Base-by-base conservation (phyloP, 1,140 invertebrate genomes). In the Bombus terrestris region DNA sequence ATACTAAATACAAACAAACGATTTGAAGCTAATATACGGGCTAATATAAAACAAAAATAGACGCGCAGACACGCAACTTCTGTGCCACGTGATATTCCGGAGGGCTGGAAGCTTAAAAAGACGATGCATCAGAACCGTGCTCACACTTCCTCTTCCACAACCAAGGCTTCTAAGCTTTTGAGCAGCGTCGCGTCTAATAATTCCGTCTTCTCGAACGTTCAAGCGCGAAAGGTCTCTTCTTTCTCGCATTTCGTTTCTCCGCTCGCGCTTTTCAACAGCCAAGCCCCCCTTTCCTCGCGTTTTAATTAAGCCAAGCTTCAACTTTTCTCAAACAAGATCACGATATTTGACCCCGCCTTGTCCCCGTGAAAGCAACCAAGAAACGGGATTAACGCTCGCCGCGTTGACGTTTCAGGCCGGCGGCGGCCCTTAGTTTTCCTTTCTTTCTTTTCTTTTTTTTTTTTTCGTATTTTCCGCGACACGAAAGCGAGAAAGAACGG, bases 231-330 rank as follows among this genome's bases (percentile, higher is more conserved):
- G n/a, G 3, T 18, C 41, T 13, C 62, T 25, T 4, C 4, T 15
- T 28, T 43, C 9, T 12, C 39, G 8, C 59, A 6, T 39, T 39
- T 37, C 3, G 28, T 82, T 25, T 74, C 37, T 28, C 41, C 10
- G 72, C 28, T 32, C 10, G 53, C 39, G 69, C 39, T 47, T 72
- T 82, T 41, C 22, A 35, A 22, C 66, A 15, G 18, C 47, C 47
- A 53, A 18, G 13, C 3, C 6, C 71, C 79, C 76, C 47, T 74
- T 62, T 37, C 47, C 10, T 57, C 43, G 43, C 62, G 53, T 84
- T 87, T 84, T 89, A 81, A 89, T 87, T 68, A 83, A 86, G 66
- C 41, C 69, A 22, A 59, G 81, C 62, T 69, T 32, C 35, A 53
- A 47, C 41, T 53, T 76, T 28, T n/a, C 53, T 37, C 25, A 64